Evolutionary conservation across 2,797 vertebrate species (phyloP), one percentile per base, ranked within the genome.

Genomic region (Brotula barbata): DNA sequence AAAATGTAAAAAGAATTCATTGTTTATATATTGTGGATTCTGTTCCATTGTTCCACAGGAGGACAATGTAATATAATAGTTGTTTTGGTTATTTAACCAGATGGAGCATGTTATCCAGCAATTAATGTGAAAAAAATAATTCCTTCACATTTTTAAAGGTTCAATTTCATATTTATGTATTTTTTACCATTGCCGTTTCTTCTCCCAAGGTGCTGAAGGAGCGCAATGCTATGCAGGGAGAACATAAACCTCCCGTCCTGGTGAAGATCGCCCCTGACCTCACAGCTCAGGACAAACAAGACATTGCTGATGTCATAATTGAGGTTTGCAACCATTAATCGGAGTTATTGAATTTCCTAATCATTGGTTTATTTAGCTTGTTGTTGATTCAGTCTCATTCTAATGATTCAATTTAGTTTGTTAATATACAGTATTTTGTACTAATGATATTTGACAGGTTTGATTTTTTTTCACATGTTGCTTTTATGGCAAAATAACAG

Each of bases 211-310:
- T 99, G 61, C 75, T 97, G 64, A 90, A 85, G 2, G 93, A 94
- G 75, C 92, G 97, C 5, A 91, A 97, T 1, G 58, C 75, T 20
- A 78, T 98, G 74, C 83, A 85, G 67, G 68, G 57, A 7, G 34
- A 71, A 3, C 86, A 0, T 16, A 94, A 85, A 61, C 95, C 93
- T 0, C 94, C 95, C 0, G 87, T 99, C 45, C 81, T 99, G 77
- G 92, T 99, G 66, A 99, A 99, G 87, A 98, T 99, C 0, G 94
- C 97, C 1, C 94, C 97, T 0, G 97, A 99, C 81, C 94, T 99
- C 65, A 93, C 86, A 0, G 7, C 65, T 0, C 92, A 93, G 81
- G 96, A 97, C 87, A 97, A 96, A 83, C 83, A 70, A 79, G 96
- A 99, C 75, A 94, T 98, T 0, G 96, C 96, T 21, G 89, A 90